phyloP scores from a whole-genome alignment of 2,113 vertebrate species.

The Furnarius figulus region DNA sequence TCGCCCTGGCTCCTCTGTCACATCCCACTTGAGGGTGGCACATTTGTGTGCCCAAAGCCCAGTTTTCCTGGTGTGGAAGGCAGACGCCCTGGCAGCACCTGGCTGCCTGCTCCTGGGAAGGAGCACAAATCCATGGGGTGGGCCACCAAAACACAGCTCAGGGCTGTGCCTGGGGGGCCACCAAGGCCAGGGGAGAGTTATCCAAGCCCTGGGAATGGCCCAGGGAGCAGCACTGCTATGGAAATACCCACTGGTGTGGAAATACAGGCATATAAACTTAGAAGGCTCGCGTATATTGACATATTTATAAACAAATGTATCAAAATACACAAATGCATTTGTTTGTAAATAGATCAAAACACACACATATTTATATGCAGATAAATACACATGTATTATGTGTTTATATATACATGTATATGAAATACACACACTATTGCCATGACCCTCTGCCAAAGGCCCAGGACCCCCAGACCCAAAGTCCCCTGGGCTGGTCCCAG shows the following conservation, averaged over 20 bases:
- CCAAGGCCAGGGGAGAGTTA: no score
- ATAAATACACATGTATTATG: accelerated
- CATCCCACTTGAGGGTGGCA: background rate
- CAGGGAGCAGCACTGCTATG: accelerated
- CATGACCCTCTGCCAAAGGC: background rate
- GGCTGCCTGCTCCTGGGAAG: accelerated
- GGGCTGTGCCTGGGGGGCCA: background rate
- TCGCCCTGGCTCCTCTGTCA: accelerated
- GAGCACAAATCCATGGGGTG: accelerated
- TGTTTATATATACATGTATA: accelerated
- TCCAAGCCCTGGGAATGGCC: accelerated
- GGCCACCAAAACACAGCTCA: accelerated
- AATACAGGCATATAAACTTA: accelerated
- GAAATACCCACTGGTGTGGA: accelerated
- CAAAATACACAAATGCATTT: accelerated
- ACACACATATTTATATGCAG: accelerated
- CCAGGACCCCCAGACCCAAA: no score
- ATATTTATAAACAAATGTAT: accelerated
- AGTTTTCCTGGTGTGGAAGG: accelerated
- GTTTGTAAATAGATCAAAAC: accelerated
- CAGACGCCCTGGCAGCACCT: accelerated
- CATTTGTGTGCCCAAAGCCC: accelerated
- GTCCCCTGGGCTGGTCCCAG: no score
- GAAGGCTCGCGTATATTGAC: accelerated
- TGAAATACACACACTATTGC: accelerated